Evolutionary conservation across 2,888 invertebrate genomes (phyloP), one percentile per base, ranked within the genome.

Genomic region (Hyppa rectilinea): DNA sequence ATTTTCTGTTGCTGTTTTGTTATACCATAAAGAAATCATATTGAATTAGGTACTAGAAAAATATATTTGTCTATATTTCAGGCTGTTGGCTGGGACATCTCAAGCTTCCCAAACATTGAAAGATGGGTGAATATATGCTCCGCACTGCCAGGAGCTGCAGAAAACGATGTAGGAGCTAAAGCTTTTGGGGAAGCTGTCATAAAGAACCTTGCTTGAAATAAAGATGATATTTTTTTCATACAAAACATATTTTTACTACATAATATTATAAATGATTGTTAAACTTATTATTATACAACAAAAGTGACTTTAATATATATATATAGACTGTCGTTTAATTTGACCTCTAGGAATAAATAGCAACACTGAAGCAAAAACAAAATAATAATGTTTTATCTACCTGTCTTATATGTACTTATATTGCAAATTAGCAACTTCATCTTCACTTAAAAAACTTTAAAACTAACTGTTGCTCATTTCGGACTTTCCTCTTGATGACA

Each of bases 391-490:
- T 17, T 49, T 34, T 31, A 66, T 45, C 38, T 50, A 74, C 3
- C 17, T 65, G 6, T 26, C 38, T 17, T 45, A 26, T 1, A n/a
- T n/a, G n/a, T n/a, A n/a, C n/a, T 14, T 31, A 59, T 62, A 79
- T 50, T 62, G 61, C 75, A 61, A 47, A 59, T 26, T 9, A 60
- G 17, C 40, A 63, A 69, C 62, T 65, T 38, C 1, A 34, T 56
- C 71, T 78, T 87, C 85, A 90, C 82, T 78, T 47, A 84, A 93
- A 58, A 91, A 95, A 95, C 86, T 98, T 98, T 84, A 99, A 95
- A 85, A 99, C 97, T 92, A 97, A 97, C 87, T 99, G 97, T 92
- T 97, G 97, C 96, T 99, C 99, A 80, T 98, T 98, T 65, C 98
- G 97, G 82, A 99, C 97, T 94, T 97, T 97, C 86, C 99, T 96